These are phyloP conservation scores for Lineus longissimus DNA, from an alignment of 1,140 invertebrate genomes.

Conservation along the genomic window DNA sequence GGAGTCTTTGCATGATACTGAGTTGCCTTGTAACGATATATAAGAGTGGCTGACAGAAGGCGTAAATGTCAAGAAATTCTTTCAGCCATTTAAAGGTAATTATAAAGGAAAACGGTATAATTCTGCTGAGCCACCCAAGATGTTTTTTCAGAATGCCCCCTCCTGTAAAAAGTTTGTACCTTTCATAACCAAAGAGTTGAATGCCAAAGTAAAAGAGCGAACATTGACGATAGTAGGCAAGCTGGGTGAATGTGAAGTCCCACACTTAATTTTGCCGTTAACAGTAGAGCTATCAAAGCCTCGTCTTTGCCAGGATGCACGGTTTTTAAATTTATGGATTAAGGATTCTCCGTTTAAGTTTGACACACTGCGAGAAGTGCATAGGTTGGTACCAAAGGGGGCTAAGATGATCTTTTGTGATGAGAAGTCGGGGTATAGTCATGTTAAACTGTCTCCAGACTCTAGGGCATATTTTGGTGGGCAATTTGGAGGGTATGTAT, in stretches of 20 bases:
- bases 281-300: constrained; percentile 2
- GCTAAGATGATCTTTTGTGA: constrained; percentile 12
- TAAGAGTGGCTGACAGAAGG: constrained; percentile 14
- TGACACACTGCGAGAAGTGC: constrained; percentile 14
- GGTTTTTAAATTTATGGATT: constrained; percentile 8
- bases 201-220: background rate
- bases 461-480: background rate
- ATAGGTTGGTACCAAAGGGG: constrained; percentile 8
- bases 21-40: background rate
- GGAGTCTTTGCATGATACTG: background rate
- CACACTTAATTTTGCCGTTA: background rate
- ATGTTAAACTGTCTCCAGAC: background rate
- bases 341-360: constrained; percentile 16
- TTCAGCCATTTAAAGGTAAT: constrained; percentile 17
- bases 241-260: background rate
- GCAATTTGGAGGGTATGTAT: background rate
- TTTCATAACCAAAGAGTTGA: constrained; percentile 12
- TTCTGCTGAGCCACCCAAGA: constrained; percentile 13
- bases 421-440: constrained; percentile 8
- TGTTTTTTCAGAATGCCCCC: constrained; percentile 15
- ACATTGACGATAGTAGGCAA: background rate
- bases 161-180: constrained; percentile 17
- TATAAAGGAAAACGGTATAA: constrained; percentile 20
- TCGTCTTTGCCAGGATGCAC: background rate
- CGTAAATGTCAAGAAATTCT: constrained; percentile 17